Percentiles rank a stretch among this genome's conserved stretches.
phyloP scores from a whole-genome alignment of 2,888 invertebrate genomes.

The Acronicta psi region DNA sequence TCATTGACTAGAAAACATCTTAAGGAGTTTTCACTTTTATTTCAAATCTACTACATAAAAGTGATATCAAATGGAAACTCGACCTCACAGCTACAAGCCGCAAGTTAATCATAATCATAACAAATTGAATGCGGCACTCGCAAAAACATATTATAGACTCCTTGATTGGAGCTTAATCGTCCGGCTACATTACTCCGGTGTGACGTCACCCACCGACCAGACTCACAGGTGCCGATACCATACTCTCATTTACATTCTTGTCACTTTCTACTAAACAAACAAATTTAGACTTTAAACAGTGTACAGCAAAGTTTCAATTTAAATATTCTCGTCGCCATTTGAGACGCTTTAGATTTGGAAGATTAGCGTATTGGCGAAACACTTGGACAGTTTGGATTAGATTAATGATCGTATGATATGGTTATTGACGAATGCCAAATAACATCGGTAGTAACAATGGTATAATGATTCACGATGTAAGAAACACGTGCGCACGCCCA shows the following conservation, averaged over 20 bases:
- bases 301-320: constrained; percentile 37
- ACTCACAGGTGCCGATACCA: constrained; percentile 82
- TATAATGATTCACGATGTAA: constrained; percentile 48
- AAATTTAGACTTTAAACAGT: constrained; percentile 54
- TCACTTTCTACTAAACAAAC: constrained; percentile 48
- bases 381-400: constrained; percentile 48
- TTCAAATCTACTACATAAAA: constrained; percentile 33
- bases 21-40: constrained; percentile 36
- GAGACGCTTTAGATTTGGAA: constrained; percentile 32
- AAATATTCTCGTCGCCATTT: constrained; percentile 3
- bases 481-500: constrained; percentile 64
- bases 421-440: constrained; percentile 47
- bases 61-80: constrained; percentile 52
- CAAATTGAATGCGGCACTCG: constrained; percentile 64
- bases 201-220: constrained; percentile 81
- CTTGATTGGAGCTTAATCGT: constrained; percentile 65
- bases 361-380: constrained; percentile 34
- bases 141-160: constrained; percentile 60
- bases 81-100: constrained; percentile 44
- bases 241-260: constrained; percentile 78
- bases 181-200: constrained; percentile 63
- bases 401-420: constrained; percentile 49
- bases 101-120: constrained; percentile 61
- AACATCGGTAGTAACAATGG: constrained; percentile 51
- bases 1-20: constrained; percentile 8